Conservation (phyloP, 2,888 invertebrate genomes). For the Chalcis sispes region DNA sequence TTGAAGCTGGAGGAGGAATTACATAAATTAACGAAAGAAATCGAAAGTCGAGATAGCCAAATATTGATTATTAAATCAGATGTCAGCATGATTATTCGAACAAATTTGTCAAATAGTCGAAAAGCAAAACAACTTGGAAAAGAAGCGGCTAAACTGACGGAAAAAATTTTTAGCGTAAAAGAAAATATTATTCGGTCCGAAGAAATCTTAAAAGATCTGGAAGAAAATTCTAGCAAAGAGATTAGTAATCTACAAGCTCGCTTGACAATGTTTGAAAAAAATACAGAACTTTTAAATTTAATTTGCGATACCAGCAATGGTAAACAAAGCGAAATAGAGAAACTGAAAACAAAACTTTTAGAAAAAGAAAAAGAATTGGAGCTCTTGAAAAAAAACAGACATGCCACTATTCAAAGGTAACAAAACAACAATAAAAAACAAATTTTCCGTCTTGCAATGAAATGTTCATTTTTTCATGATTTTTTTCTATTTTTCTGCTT, state of each 20-base stretch:
- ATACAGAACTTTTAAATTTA: constrained; percentile 61
- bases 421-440: not conserved
- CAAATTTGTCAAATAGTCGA: constrained; percentile 62
- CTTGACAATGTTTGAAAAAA: constrained; percentile 63
- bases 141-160: constrained; percentile 60
- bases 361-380: constrained; percentile 65
- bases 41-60: constrained; percentile 63
- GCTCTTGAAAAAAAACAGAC: constrained; percentile 64
- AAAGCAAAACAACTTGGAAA: constrained; percentile 61
- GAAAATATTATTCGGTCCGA: constrained; percentile 62
- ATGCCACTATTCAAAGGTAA: constrained; percentile 65
- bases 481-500: no score
- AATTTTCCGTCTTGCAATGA: not conserved
- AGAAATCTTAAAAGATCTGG: constrained; percentile 61
- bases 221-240: constrained; percentile 61
- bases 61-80: constrained; percentile 60
- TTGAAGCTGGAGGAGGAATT: constrained; percentile 62
- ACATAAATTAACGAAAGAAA: constrained; percentile 58
- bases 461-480: not conserved
- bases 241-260: constrained; percentile 60
- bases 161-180: constrained; percentile 60
- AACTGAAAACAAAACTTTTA: constrained; percentile 61
- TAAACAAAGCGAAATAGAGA: constrained; percentile 61
- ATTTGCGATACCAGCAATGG: constrained; percentile 60
- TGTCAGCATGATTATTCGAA: constrained; percentile 54